Percentiles rank a stretch among this genome's conserved stretches.
Conservation (phyloP, 2,888 invertebrate genomes). For the Aethes cnicana region DNA sequence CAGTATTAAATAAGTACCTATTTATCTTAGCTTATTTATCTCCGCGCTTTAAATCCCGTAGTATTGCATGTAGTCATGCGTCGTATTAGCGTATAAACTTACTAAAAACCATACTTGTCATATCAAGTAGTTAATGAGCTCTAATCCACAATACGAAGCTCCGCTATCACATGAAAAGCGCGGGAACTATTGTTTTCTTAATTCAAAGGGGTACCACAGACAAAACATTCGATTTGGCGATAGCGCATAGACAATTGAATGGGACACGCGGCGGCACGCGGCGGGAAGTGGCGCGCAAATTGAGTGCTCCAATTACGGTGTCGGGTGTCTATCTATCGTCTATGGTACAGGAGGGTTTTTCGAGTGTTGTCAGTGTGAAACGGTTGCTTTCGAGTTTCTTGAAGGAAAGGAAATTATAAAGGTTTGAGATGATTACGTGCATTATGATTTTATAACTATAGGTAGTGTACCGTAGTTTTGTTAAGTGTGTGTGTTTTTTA, state of each 20-base stretch:
- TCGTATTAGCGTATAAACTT: slow-evolving; percentile 9
- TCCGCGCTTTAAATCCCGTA: too few species aligned
- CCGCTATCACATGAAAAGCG: slow-evolving; percentile 39
- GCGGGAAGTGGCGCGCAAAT: slow-evolving; percentile 71
- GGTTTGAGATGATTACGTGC: too few species aligned
- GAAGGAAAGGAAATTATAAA: too few species aligned
- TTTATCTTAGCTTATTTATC: too few species aligned
- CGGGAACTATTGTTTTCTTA: slow-evolving; percentile 52
- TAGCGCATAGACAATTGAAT: slow-evolving; percentile 67
- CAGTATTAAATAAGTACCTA: too few species aligned
- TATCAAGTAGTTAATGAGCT: slow-evolving; percentile 29
- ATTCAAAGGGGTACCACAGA: slow-evolving; percentile 55
- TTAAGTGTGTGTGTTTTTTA: too few species aligned
- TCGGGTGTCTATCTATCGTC: slow-evolving; percentile 50
- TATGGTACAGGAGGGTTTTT: too few species aligned
- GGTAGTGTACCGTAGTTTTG: too few species aligned
- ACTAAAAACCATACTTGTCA: slow-evolving; percentile 19
- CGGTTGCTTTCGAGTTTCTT: too few species aligned
- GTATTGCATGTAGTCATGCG: background rate
- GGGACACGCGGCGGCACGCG: slow-evolving; percentile 55
- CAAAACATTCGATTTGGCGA: slow-evolving; percentile 62
- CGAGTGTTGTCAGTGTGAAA: too few species aligned
- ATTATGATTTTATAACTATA: too few species aligned
- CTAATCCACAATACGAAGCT: slow-evolving; percentile 25
- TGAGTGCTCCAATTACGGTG: slow-evolving; percentile 81